Evolutionary conservation across 2,888 invertebrate genomes (phyloP), one percentile per base, ranked within the genome.

Genomic region (Eupelmus urozonus): DNA sequence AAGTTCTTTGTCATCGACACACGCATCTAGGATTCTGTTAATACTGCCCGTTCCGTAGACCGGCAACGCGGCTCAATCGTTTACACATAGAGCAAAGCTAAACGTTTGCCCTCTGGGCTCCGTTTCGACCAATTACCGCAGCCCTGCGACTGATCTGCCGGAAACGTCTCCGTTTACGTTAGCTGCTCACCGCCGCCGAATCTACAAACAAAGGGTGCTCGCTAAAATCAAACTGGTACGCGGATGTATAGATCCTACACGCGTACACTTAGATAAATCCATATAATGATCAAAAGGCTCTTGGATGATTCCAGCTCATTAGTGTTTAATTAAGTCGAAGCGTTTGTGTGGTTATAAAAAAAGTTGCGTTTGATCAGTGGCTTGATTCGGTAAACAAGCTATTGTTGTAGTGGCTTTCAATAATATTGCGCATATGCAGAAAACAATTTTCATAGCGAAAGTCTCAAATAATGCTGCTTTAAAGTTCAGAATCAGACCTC

Each of bases 281-380:
- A 9, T 25, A 16, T 25, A 42, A 16, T 49, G 70, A 71, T 71
- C 70, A 71, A 71, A 71, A 49, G 29, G 27, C 20, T n/a, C 23
- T 59, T 4, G 23, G 45, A 29, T 49, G 34, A n/a, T 29, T 60
- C 18, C n/a, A 60, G 34, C 34, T 60, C 59, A 71, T 71, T 71
- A 71, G 60, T 59, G 49, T 71, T 71, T 71, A 49, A 71, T 71
- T 27, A 71, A 71, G 69, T 18, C 16, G 45, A 13, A n/a, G n/a
- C 34, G 9, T 9, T 59, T 20, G 27, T 9, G 34, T 34, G 34
- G n/a, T n/a, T n/a, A n/a, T n/a, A n/a, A n/a, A n/a, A n/a, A n/a
- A n/a, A n/a, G n/a, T n/a, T n/a, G n/a, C n/a, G n/a, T n/a, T n/a
- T n/a, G n/a, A n/a, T n/a, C n/a, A n/a, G n/a, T n/a, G n/a, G n/a